A percentile compares a stretch with the other conserved stretches of the same genome.
phyloP scores from a whole-genome alignment of 2,113 vertebrate genomes.

The Uria aalge region DNA sequence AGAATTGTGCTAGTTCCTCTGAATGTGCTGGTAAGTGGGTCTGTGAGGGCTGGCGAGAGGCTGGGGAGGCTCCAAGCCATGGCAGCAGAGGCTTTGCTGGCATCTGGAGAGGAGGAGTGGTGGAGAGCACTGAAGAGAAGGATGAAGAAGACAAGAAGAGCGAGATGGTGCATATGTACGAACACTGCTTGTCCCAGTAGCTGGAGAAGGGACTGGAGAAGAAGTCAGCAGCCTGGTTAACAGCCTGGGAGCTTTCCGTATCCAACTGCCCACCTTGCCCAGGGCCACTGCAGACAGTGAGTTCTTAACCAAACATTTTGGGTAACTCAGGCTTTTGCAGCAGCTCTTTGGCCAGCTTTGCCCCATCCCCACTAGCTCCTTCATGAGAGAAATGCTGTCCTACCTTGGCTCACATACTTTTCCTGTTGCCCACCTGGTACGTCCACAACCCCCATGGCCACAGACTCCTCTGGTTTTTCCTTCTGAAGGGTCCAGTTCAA shows the following conservation, averaged over 20 bases:
- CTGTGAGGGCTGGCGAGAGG: accelerated
- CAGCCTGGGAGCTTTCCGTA: not conserved
- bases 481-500: not conserved
- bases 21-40: accelerated
- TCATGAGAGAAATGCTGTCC: not conserved
- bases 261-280: accelerated
- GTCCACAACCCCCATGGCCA: not conserved
- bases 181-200: not conserved
- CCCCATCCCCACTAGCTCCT: not conserved
- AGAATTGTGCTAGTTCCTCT: not conserved
- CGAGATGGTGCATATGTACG: accelerated
- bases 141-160: not conserved
- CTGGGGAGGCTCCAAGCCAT: not conserved
- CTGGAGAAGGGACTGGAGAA: not conserved
- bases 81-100: not conserved
- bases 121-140: not conserved
- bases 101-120: not conserved
- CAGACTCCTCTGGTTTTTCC: not conserved
- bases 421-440: not conserved
- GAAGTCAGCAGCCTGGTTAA: not conserved
- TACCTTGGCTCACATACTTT: not conserved
- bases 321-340: not conserved
- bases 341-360: not conserved
- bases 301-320: not conserved
- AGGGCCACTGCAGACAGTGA: not conserved